Conservation (phyloP, 2,797 vertebrate genomes). For the Chrysocyon brachyurus region DNA sequence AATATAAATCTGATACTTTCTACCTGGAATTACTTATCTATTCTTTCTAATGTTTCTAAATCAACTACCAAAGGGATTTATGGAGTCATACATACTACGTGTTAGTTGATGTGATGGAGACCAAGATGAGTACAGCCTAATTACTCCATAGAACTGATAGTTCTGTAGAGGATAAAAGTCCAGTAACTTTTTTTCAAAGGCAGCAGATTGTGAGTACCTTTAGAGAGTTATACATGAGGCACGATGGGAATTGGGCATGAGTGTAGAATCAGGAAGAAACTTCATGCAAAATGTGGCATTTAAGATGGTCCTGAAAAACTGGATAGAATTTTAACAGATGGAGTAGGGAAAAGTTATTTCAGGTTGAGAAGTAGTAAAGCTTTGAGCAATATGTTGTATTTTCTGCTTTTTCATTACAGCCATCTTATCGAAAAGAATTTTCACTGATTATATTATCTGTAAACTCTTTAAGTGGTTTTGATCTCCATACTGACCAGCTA, state of each 20-base stretch:
- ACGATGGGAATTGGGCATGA: background rate
- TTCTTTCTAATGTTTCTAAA: constrained; percentile 39
- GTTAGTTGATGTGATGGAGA: background rate
- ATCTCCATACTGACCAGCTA: background rate
- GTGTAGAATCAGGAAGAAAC: background rate
- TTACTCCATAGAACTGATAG: background rate
- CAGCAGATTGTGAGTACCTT: background rate
- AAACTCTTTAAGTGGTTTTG: background rate
- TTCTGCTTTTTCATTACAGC: background rate
- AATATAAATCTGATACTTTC: background rate
- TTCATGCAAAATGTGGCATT: constrained; percentile 15
- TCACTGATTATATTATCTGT: background rate
- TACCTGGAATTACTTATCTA: background rate
- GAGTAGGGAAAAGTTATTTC: background rate
- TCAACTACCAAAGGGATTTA: background rate
- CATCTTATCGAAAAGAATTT: constrained; percentile 15
- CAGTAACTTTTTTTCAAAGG: background rate
- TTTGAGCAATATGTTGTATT: background rate
- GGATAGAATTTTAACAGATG: background rate
- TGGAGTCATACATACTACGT: background rate
- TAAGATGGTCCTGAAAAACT: background rate
- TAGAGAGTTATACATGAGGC: background rate
- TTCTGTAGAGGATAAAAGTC: background rate
- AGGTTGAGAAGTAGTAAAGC: background rate
- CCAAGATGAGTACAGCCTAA: background rate